Percentiles rank a stretch among this genome's conserved stretches.
These are phyloP conservation scores for Tragelaphus scriptus DNA, from an alignment of 2,113 vertebrate genomes.

Conservation along the genomic window DNA sequence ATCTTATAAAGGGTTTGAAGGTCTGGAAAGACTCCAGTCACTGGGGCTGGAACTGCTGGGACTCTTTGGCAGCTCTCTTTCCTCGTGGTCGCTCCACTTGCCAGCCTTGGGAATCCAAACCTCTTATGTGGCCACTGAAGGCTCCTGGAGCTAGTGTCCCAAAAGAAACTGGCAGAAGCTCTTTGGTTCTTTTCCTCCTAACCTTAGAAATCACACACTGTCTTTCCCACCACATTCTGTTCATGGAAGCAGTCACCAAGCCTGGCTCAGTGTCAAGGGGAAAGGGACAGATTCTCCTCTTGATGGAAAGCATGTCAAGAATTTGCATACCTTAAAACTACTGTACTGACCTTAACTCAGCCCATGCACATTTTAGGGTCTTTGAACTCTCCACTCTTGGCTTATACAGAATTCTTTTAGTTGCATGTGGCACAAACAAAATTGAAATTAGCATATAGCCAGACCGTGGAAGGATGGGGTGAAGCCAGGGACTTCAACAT, in stretches of 20 bases:
- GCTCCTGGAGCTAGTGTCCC: neutral
- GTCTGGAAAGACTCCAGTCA: neutral
- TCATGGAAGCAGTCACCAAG: neutral
- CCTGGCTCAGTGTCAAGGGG: neutral
- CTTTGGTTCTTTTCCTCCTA: neutral
- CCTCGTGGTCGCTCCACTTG: fast-evolving
- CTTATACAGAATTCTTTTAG: neutral
- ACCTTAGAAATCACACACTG: neutral
- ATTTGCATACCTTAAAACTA: neutral
- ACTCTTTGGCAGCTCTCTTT: neutral
- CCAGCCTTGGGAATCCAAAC: neutral
- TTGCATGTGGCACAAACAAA: neutral
- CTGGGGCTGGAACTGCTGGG: neutral
- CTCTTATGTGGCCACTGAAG: neutral
- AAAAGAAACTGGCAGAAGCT: neutral
- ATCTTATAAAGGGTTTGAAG: neutral
- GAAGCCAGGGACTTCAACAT: neutral
- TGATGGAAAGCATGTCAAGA: neutral
- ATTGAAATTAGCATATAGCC: neutral
- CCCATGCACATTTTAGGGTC: neutral
- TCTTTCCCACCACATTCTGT: neutral
- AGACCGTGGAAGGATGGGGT: neutral
- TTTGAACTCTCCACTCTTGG: neutral
- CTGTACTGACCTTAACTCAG: neutral
- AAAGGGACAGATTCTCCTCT: neutral